These are phyloP conservation scores for Andrena hattorfiana DNA, from an alignment of 2,888 invertebrate species.

Conservation along the genomic window DNA sequence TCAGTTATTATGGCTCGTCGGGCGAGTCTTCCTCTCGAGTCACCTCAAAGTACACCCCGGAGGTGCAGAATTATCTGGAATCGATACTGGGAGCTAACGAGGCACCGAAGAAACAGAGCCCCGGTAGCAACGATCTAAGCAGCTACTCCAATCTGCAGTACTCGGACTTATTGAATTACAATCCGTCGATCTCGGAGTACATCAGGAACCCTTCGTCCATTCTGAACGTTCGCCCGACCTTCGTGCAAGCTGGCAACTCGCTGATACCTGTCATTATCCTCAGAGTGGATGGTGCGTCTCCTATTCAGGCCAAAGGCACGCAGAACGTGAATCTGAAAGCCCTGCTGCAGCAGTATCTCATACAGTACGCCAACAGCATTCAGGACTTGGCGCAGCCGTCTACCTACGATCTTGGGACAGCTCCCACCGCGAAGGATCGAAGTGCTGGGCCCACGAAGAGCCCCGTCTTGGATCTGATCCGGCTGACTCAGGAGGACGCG, in stretches of 20 bases:
- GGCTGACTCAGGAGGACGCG: conserved; percentile 73
- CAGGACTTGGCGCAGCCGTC: conserved; percentile 72
- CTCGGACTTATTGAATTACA: conserved; percentile 79
- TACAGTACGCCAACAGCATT: conserved; percentile 79
- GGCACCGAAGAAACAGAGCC: conserved; percentile 43
- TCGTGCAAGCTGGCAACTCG: conserved; percentile 82
- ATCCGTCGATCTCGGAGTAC: conserved; percentile 83
- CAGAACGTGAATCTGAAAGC: conserved; percentile 82
- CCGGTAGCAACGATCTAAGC: conserved; percentile 29
- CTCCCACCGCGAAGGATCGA: conserved; percentile 26
- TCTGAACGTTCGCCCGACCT: conserved; percentile 82
- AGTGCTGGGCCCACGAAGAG: conserved; percentile 43
- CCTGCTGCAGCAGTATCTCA: conserved; percentile 80
- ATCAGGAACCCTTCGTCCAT: conserved; percentile 82
- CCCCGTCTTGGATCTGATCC: conserved; percentile 78
- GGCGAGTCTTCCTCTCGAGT: conserved; percentile 63
- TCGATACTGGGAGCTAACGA: conserved; percentile 4
- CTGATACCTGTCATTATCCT: conserved; percentile 83
- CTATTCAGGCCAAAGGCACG: conserved; percentile 73
- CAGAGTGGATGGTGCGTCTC: conserved; percentile 81
- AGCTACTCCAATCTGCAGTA: conserved; percentile 74
- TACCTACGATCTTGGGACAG: conserved; percentile 70
- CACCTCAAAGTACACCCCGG: conserved; percentile 71
- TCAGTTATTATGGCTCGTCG: conserved; percentile 55
- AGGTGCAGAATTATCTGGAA: conserved; percentile 75